Evolutionary conservation across 2,797 vertebrate genomes (phyloP), one percentile per base, ranked within the genome.

Genomic region (Acrossocheilus fasciatus): DNA sequence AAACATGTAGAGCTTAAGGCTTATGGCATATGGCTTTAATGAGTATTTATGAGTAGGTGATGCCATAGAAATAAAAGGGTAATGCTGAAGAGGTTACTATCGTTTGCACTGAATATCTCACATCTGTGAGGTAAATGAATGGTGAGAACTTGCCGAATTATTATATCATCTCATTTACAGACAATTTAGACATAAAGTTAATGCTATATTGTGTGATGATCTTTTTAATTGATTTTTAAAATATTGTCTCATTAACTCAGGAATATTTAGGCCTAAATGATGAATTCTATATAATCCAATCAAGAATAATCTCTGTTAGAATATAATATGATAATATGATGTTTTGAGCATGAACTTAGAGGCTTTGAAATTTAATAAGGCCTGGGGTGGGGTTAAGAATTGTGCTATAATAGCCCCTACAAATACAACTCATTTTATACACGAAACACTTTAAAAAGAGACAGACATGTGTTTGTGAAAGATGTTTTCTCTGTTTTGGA

Each of bases 11-110:
- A 78, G 36, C 59, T 41, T 17, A 76, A 76, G 45, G 83, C 62
- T 69, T 83, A 47, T 75, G 18, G 52, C 57, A 64, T 64, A 75
- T 82, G 81, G 81, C 52, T 73, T 84, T 78, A 78, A 85, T 69
- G 62, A 68, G 74, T 30, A 54, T 85, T 78, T 69, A 84, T 77
- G 45, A 54, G 23, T 18, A 77, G 20, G 59, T 85, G 59, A 57
- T 68, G n/a, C 74, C 83, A 85, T 10, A 6, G 74, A 78, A 10
- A 77, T 78, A 74, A 75, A 83, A 57, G 12, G 5, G 12, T 26
- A 43, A 41, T 34, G 54, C 81, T 17, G 18, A 59, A 34, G 6
- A 59, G 43, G 1, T 84, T 50, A n/a, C 26, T 2, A 64, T 50
- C 10, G 1, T 8, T 82, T 57, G 4, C 57, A 14, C 20, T 66